A percentile compares a stretch with the other conserved stretches of the same genome.
Conservation (phyloP, 2,113 vertebrate species). For the Alexandromys fortis region DNA sequence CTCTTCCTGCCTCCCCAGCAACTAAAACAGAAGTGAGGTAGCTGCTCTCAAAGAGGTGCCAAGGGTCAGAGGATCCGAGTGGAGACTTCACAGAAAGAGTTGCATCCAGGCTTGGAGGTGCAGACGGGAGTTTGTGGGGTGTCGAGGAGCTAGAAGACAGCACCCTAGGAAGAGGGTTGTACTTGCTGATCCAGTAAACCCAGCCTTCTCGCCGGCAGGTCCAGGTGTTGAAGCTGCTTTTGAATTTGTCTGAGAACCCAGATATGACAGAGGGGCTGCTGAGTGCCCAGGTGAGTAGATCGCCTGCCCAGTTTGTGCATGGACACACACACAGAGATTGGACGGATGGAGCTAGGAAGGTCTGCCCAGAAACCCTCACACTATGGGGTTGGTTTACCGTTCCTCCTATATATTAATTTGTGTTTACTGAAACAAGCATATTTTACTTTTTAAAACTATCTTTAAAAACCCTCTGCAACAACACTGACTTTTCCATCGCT, state of each 20-base stretch:
- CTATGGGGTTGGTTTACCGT: neutral
- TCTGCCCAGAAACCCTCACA: neutral
- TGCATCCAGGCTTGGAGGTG: neutral
- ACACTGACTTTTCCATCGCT: conserved; percentile 29
- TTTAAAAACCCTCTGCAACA: conserved; percentile 1
- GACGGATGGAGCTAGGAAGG: neutral
- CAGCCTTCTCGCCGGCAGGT: conserved; percentile 85
- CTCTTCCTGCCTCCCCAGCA: neutral
- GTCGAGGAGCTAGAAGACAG: neutral
- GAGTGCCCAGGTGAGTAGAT: conserved; percentile 89
- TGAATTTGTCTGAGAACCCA: conserved; percentile 96
- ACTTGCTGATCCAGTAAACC: conserved; percentile 28
- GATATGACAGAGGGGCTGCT: conserved; percentile 91
- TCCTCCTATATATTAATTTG: neutral
- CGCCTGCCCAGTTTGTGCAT: conserved; percentile 41
- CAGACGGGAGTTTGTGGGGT: neutral
- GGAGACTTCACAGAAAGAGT: neutral
- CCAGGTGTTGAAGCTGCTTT: conserved; percentile 93
- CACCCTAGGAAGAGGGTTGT: neutral
- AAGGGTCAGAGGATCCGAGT: neutral
- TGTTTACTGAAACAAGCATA: neutral
- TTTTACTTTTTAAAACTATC: neutral
- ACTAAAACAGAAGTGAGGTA: neutral
- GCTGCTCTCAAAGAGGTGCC: neutral
- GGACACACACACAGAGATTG: neutral